A percentile compares a stretch with the other conserved stretches of the same genome.
These are phyloP conservation scores for Stegana nigrithorax DNA, from an alignment of 2,888 invertebrate species.

Conservation along the genomic window DNA sequence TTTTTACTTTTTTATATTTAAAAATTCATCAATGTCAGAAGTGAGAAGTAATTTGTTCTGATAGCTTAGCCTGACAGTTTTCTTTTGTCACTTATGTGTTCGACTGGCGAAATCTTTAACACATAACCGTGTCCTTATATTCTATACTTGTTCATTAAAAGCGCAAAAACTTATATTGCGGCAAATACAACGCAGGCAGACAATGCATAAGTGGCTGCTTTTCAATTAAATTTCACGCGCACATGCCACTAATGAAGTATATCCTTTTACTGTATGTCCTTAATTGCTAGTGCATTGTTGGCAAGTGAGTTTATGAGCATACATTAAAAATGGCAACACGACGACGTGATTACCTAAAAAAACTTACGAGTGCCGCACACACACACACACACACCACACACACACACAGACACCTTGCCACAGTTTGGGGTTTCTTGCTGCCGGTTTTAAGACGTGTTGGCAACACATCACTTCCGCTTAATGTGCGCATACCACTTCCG, in stretches of 20 bases:
- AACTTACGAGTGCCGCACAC: too few species aligned
- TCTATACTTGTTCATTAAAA: too few species aligned
- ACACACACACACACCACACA: too few species aligned
- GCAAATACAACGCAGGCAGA: too few species aligned
- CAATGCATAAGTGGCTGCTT: conserved; percentile 56
- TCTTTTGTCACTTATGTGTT: too few species aligned
- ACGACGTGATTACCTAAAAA: neutral
- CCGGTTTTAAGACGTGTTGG: conserved; percentile 17
- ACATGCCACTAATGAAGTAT: neutral
- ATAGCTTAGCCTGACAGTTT: too few species aligned
- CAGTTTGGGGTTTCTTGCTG: neutral
- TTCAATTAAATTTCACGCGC: conserved; percentile 49
- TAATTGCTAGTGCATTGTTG: conserved; percentile 14
- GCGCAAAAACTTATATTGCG: too few species aligned
- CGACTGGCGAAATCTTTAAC: too few species aligned
- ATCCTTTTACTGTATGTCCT: neutral
- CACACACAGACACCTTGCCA: neutral
- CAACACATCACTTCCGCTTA: conserved; percentile 19
- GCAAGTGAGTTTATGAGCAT: neutral
- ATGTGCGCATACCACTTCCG: conserved; percentile 14
- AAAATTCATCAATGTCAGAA: too few species aligned
- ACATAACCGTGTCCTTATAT: too few species aligned
- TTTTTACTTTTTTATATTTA: too few species aligned
- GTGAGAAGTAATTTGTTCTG: too few species aligned
- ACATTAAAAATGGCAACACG: neutral